Evolutionary conservation across 2,797 vertebrate species (phyloP), one percentile per base, ranked within the genome.

Genomic region (Odontamblyopus lacepedii): DNA sequence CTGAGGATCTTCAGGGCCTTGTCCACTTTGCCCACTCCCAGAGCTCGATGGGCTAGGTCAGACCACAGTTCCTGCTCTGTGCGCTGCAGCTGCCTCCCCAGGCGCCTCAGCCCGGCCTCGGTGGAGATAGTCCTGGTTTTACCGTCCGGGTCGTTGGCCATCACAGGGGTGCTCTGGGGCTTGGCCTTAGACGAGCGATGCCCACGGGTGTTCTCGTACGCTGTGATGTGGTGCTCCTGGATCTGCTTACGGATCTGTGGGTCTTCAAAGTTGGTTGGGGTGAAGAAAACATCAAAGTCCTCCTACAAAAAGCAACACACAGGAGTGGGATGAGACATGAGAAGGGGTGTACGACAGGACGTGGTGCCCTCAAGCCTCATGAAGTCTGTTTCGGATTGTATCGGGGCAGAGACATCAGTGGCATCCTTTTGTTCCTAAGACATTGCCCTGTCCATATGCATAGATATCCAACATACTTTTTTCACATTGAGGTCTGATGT

Each of bases 271-370:
- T 96, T 95, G 59, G 95, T 93, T 1, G 93, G 93, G 0, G 96
- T 93, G 86, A 98, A 92, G 78, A 96, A 98, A 83, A 96, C 92
- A 72, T 92, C 94, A 86, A 98, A 98, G 82, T 96, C 93, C 84
- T 96, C 95, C 98, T 99, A 82, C 70, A 71, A 11, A 67, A 70
- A 29, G 70, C 48, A 51, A 55, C 0, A 6, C 15, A 26, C 7
- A 56, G 53, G 53, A 11, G 23, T 4, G 44, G 5, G 4, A 26
- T 26, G 0, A 26, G 23, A n/a, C 3, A 57, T 48, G 13, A 38
- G 35, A 9, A 38, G 35, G 44, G 13, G 12, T 48, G 44, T 48
- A 48, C 44, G 9, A 8, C 35, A 38, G 35, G 35, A 38, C 8
- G 2, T 38, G 8, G 35, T 2, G 35, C 35, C 35, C 35, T 38